Conservation (phyloP, 2,888 invertebrate species). For the Xanthorhoe designata region DNA sequence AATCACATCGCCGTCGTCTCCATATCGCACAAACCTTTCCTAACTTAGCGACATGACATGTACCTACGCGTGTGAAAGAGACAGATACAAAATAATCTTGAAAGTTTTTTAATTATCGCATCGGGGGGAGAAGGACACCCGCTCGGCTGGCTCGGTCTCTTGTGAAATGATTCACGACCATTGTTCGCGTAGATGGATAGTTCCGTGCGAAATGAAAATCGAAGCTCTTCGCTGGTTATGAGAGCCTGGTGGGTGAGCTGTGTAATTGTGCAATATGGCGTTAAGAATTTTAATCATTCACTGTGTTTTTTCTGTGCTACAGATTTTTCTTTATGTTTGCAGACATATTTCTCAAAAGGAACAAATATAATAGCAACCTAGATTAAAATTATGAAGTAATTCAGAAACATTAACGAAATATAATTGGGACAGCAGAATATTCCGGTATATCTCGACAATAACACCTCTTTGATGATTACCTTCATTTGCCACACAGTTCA, state of each 20-base stretch:
- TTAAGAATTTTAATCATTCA: neutral
- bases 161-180: slow-evolving; percentile 54
- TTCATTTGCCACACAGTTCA: slow-evolving; percentile 37
- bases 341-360: no score
- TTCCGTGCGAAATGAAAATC: slow-evolving; percentile 41
- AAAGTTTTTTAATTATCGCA: slow-evolving; percentile 68
- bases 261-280: slow-evolving; percentile 18
- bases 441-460: neutral
- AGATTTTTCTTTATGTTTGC: no score
- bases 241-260: slow-evolving; percentile 26
- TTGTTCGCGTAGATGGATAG: slow-evolving; percentile 49
- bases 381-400: no score
- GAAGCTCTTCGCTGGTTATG: slow-evolving; percentile 29
- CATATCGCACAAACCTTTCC: neutral
- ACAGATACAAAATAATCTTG: slow-evolving; percentile 52
- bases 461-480: slow-evolving; percentile 19
- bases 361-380: no score
- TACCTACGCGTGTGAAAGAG: slow-evolving; percentile 37
- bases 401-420: neutral
- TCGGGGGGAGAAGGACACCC: slow-evolving; percentile 41
- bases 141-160: slow-evolving; percentile 44
- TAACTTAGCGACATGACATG: neutral
- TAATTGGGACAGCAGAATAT: slow-evolving; percentile 5
- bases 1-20: neutral
- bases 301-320: no score